Base-by-base conservation (phyloP, 2,113 vertebrate genomes). In the Pterocles burchelli region DNA sequence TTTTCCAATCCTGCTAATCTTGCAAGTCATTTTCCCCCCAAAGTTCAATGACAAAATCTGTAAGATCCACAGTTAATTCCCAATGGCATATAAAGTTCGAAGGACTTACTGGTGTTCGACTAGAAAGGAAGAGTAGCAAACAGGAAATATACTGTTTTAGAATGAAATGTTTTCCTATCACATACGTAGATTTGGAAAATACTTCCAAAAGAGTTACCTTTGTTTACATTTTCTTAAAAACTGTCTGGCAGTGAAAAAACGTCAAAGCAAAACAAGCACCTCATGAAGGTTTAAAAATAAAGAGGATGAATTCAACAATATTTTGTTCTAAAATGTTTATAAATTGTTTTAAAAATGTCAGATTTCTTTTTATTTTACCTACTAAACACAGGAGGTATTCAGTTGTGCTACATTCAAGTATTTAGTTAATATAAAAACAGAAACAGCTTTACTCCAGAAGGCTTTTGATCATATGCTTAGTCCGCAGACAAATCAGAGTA, bases 1-100 rank as follows among this genome's bases (percentile, higher is more conserved):
- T 93, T 93, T 95, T 89, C 57, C 38, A 75, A 43, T 77, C 43
- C 45, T 95, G 71, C 11, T 94, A 89, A 91, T 82, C n/a, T 68
- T 95, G 54, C 66, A 91, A 92, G 65, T 76, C 17, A 79, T 85
- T 75, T 81, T 82, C 41, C 80, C 84, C 54, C 67, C 12, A 13
- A 66, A 78, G 17, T 77, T 34, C 33, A 52, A 15, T 19, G 31
- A 57, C 20, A 91, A 84, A 85, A 58, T 54, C 58, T 80, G 31
- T 71, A 75, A 88, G 22, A 89, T 10, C 10, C 25, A 46, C 31
- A 66, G 49, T 72, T 57, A 67, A 82, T 66, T 87, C 59, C 55
- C 41, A 70, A 83, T 73, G 38, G 10, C 11, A 34, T 63, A 18
- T 34, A 66, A 41, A 5, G 5, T 0, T 20, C 88, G 67, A 79